Percentiles rank a stretch among this genome's conserved stretches.
These are phyloP conservation scores for Phacellophora camtschatica DNA, from an alignment of 30 jellyfish, hydroid and myxozoan species.

Conservation along the genomic window DNA sequence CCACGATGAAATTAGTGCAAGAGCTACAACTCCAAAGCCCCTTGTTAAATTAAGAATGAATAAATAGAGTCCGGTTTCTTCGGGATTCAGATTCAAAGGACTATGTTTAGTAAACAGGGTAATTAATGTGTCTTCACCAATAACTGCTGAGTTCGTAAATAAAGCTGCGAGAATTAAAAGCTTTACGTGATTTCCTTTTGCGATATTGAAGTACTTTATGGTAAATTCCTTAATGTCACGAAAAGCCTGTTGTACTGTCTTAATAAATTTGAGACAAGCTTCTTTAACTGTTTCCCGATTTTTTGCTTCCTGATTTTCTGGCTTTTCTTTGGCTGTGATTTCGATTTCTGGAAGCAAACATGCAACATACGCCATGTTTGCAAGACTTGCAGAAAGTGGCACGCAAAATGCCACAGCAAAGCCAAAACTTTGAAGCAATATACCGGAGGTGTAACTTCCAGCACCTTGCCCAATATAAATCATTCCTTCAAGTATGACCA, in stretches of 20 bases:
- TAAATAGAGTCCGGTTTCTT: constrained; percentile 33
- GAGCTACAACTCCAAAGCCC: constrained; percentile 33
- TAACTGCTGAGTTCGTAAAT: constrained; percentile 36
- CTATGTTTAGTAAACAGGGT: constrained; percentile 31
- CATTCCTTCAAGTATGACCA: constrained; percentile 43
- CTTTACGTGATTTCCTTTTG: neutral
- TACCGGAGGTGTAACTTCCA: constrained; percentile 43
- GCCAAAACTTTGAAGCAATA: constrained; percentile 14
- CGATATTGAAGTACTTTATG: neutral
- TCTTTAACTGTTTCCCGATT: neutral
- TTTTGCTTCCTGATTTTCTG: neutral
- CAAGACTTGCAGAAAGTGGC: neutral
- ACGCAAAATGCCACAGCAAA: constrained; percentile 27
- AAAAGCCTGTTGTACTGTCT: neutral
- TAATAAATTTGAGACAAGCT: neutral
- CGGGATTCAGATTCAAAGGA: constrained; percentile 48
- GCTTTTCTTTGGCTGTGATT: neutral
- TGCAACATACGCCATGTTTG: constrained; percentile 27
- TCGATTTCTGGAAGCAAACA: constrained; percentile 37
- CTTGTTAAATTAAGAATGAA: constrained; percentile 25
- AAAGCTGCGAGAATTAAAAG: constrained; percentile 32
- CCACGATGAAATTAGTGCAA: constrained; percentile 23
- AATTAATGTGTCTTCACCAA: constrained; percentile 50
- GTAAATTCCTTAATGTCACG: neutral
- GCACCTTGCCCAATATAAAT: constrained; percentile 35